phyloP scores from a whole-genome alignment of 2,113 vertebrate genomes.

The Microtus oregoni region DNA sequence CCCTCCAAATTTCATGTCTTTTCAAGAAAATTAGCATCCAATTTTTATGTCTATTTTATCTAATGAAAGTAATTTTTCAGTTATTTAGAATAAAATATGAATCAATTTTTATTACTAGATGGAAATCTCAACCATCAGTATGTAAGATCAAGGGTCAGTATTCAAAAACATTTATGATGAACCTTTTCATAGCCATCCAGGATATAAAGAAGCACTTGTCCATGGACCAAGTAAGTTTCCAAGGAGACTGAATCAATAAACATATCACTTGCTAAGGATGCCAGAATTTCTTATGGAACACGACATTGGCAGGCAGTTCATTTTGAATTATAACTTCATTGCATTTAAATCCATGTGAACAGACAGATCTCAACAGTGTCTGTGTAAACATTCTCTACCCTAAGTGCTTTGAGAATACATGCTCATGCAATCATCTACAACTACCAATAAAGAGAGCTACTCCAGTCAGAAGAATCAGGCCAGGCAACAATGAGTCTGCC shows the following conservation, averaged over 20 bases:
- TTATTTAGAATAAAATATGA: slow-evolving; percentile 32
- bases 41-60: slow-evolving; percentile 41
- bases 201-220: slow-evolving; percentile 27
- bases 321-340: slow-evolving; percentile 65
- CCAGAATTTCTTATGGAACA: slow-evolving; percentile 77
- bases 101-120: slow-evolving; percentile 42
- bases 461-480: slow-evolving; percentile 51
- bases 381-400: slow-evolving; percentile 31
- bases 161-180: slow-evolving; percentile 37
- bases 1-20: neutral
- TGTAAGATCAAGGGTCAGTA: slow-evolving; percentile 52
- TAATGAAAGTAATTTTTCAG: slow-evolving; percentile 9
- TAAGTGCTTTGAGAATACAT: slow-evolving; percentile 47
- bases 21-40: neutral
- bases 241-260: slow-evolving; percentile 76
- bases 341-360: slow-evolving; percentile 65
- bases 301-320: slow-evolving; percentile 61
- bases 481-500: slow-evolving; percentile 4
- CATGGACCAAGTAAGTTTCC: slow-evolving; percentile 70
- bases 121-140: slow-evolving; percentile 51
- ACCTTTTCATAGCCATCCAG: neutral
- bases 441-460: neutral
- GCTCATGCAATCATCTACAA: slow-evolving; percentile 46
- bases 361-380: slow-evolving; percentile 28
- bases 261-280: slow-evolving; percentile 55